Evolutionary conservation across 2,797 vertebrate species (phyloP).

Genomic region (Serranus cabrilla): DNA sequence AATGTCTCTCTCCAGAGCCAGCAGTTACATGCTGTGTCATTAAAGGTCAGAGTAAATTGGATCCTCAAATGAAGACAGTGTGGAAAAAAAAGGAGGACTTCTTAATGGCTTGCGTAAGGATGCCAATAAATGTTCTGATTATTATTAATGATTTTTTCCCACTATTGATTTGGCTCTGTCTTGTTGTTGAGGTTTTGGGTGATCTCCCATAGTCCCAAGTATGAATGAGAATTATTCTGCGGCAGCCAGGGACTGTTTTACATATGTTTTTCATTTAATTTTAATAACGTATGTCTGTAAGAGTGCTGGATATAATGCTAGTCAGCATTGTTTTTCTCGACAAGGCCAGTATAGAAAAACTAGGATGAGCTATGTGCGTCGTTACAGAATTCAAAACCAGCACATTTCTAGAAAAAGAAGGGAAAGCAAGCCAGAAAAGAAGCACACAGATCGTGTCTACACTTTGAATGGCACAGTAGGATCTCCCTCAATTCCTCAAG

Average conservation of each 20-base stretch:
- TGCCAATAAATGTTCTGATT: slow-evolving; percentile 85
- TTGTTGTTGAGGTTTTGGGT: slow-evolving; percentile 64
- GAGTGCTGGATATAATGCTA: neutral
- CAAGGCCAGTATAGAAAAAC: slow-evolving; percentile 15
- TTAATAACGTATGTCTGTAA: neutral
- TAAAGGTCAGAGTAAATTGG: slow-evolving; percentile 84
- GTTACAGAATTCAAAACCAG: slow-evolving; percentile 11
- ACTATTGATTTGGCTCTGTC: slow-evolving; percentile 76
- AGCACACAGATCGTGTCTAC: neutral
- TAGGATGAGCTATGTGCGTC: slow-evolving; percentile 4
- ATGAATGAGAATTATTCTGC: slow-evolving; percentile 39
- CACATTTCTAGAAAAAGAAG: neutral
- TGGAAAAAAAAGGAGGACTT: slow-evolving; percentile 66
- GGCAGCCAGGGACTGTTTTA: slow-evolving; percentile 15
- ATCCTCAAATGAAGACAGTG: slow-evolving; percentile 76
- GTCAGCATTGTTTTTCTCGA: slow-evolving; percentile 8
- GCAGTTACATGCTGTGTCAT: slow-evolving; percentile 80
- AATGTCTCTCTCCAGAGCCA: slow-evolving; percentile 79
- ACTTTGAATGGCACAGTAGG: slow-evolving; percentile 41
- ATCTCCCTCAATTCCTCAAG: slow-evolving; percentile 52
- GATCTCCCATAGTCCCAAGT: slow-evolving; percentile 47
- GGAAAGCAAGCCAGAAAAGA: neutral
- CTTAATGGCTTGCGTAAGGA: slow-evolving; percentile 71
- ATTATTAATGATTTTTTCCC: slow-evolving; percentile 84
- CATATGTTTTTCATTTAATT: neutral